phyloP scores from a whole-genome alignment of 2,888 invertebrate species.

The Spilosoma lubricipeda region DNA sequence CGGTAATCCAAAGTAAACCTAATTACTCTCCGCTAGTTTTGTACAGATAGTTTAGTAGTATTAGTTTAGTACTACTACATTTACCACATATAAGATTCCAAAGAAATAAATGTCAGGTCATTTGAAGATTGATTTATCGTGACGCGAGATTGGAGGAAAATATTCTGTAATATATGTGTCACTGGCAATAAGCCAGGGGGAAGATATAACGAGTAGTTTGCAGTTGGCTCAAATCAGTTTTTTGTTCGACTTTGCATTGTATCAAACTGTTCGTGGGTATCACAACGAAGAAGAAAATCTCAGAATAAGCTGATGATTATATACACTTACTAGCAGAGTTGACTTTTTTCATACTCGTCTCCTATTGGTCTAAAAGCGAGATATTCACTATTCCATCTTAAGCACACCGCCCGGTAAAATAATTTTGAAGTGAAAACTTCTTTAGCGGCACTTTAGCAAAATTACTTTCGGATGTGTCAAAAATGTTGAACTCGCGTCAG shows the following conservation, averaged over 20 bases:
- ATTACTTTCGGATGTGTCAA: too few relatives aligned
- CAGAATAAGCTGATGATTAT: neutral
- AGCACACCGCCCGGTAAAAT: too few relatives aligned
- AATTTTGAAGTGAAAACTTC: too few relatives aligned
- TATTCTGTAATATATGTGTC: neutral
- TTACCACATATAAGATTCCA: neutral
- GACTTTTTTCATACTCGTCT: too few relatives aligned
- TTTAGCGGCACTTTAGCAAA: too few relatives aligned
- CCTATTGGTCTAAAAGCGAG: too few relatives aligned
- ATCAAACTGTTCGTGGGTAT: neutral
- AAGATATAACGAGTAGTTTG: neutral
- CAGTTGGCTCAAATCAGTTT: neutral
- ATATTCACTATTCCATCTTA: too few relatives aligned
- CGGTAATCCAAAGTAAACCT: neutral
- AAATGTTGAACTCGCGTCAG: too few relatives aligned
- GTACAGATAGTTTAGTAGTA: too few relatives aligned
- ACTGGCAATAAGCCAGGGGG: neutral
- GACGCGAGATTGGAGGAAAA: neutral
- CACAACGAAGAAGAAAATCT: neutral
- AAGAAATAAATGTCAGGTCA: neutral
- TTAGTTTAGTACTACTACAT: neutral
- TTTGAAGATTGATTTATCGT: neutral
- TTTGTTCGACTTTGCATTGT: neutral
- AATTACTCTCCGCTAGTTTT: constrained; percentile 11
- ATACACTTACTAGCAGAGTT: neutral